Conservation (phyloP, 2,797 vertebrate species). For the Chaunax sp. region DNA sequence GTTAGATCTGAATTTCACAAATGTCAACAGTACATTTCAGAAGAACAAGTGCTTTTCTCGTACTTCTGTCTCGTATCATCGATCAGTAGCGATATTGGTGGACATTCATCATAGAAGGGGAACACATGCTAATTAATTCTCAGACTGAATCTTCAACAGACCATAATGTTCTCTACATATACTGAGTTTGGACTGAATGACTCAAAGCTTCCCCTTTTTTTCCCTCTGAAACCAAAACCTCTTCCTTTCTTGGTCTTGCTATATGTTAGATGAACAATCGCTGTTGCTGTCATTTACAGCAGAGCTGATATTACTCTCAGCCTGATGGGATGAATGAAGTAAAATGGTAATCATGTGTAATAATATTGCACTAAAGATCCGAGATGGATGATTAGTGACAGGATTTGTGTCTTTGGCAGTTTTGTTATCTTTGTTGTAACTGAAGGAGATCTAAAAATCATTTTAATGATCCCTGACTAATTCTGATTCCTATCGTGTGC, state of each 20-base stretch:
- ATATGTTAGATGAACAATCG: not conserved
- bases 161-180: not conserved
- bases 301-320: not conserved
- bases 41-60: not conserved
- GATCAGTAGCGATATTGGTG: not conserved
- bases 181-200: no score
- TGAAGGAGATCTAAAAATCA: not conserved
- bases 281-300: no score
- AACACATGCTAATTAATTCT: slow-evolving; percentile 8
- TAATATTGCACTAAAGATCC: not conserved
- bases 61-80: not conserved
- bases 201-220: slow-evolving; percentile 24
- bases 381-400: not conserved
- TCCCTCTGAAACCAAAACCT: not conserved
- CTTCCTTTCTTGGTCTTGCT: not conserved
- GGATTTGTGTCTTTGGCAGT: not conserved
- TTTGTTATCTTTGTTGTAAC: accelerated
- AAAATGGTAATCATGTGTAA: not conserved
- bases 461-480: slow-evolving; percentile 2
- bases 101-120: slow-evolving; percentile 13
- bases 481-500: slow-evolving; percentile 47
- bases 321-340: no score
- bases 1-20: no score
- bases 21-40: not conserved
- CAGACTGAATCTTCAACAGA: not conserved